phyloP scores from a whole-genome alignment of 2,888 invertebrate species.

The Melieria picta region DNA sequence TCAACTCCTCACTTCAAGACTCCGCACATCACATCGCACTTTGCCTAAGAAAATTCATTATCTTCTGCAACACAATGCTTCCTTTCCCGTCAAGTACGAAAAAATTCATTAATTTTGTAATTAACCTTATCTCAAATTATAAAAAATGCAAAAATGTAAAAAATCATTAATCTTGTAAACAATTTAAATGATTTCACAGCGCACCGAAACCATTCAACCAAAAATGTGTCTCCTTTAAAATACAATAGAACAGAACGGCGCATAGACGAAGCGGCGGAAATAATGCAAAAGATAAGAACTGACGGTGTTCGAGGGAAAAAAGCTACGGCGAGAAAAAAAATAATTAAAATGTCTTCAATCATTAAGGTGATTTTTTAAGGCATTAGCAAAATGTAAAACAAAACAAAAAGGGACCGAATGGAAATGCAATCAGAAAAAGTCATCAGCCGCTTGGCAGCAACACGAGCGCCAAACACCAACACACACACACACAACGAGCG shows the following conservation, averaged over 20 bases:
- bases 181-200: constrained; percentile 49
- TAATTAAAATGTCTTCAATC: constrained; percentile 48
- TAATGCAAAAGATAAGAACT: constrained; percentile 29
- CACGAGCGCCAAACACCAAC: no score
- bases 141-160: constrained; percentile 25
- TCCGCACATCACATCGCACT: no score
- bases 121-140: constrained; percentile 46
- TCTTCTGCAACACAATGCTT: neutral
- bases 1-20: no score
- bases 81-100: constrained; percentile 18
- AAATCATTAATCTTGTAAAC: constrained; percentile 51
- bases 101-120: constrained; percentile 46
- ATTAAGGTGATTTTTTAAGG: constrained; percentile 31
- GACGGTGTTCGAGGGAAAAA: neutral
- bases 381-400: constrained; percentile 21
- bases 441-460: neutral
- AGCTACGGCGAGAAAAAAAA: constrained; percentile 33
- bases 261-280: constrained; percentile 11
- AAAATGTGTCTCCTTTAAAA: constrained; percentile 27
- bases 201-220: constrained; percentile 34
- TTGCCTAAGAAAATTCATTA: no score
- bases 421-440: neutral
- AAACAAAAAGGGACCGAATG: neutral
- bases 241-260: neutral
- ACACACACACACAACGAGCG: neutral